Base-by-base conservation (phyloP, 30 jellyfish, hydroid and myxozoan species). In the Nemopilema nomurai region DNA sequence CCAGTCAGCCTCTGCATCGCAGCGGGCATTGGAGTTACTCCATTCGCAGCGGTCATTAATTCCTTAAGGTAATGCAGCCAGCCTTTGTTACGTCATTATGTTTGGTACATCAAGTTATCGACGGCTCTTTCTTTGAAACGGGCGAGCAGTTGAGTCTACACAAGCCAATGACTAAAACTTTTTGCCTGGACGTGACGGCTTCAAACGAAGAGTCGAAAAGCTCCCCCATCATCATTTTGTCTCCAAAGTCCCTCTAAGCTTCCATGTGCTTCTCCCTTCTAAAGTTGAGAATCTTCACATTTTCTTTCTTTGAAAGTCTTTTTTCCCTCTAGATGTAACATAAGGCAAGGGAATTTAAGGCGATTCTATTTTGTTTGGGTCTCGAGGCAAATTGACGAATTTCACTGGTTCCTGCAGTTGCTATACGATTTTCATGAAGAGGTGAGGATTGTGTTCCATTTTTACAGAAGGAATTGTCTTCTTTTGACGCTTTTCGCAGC, bases 11-110 rank as follows among this genome's bases (percentile, higher is more conserved):
- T 91, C n/a, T 85, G 98, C 86, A 87, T 91, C 32, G 98, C 96
- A 6, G 98, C 98, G 72, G 98, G 98, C 21, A 91, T 91, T 57
- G 98, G 98, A 24, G 92, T 91, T 8, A 91, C 98, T 1, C 98
- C 98, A 18, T 91, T 86, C 70, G 96, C 98, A 67, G 86, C 91
- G 16, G 90, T 87, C 18, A 73, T 91, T 31, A 91, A 85, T 53
- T 81, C 92, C 4, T 85, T 91, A 4, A 87, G 94, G 98, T 91
- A 77, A n/a, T n/a, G 8, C 27, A 63, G 27, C 72, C 3, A 1
- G 19, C 6, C 16, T 63, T 63, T n/a, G 21, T 63, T 18, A 16
- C 24, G n/a, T n/a, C n/a, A n/a, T n/a, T n/a, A n/a, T n/a, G n/a
- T n/a, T n/a, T n/a, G n/a, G n/a, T n/a, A n/a, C n/a, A n/a, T n/a